Evolutionary conservation across 1,140 invertebrate species (phyloP).

Genomic region (Branchinecta lindahli): DNA sequence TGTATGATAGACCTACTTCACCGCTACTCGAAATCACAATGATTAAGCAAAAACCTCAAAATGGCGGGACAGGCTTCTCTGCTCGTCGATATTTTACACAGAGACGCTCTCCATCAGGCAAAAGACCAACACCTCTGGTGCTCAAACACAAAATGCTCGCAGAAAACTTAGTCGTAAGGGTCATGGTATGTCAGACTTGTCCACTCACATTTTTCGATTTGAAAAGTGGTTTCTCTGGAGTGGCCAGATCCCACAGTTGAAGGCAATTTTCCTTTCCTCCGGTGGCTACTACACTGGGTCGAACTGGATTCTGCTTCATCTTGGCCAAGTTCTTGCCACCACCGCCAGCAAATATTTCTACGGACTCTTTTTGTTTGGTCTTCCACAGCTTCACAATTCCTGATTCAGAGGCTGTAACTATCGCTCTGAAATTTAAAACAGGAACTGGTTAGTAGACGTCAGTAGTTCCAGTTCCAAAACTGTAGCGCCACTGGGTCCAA

Average conservation of each 20-base stretch:
- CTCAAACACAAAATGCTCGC: no score
- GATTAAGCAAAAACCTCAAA: no score
- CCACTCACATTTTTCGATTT: slow-evolving; percentile 49
- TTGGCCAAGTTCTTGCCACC: slow-evolving; percentile 33
- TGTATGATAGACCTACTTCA: no score
- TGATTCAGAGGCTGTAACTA: slow-evolving; percentile 40
- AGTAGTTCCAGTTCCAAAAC: slow-evolving; percentile 20
- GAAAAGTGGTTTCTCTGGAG: slow-evolving; percentile 37
- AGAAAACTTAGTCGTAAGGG: no score
- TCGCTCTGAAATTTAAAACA: slow-evolving; percentile 29
- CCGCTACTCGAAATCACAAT: no score
- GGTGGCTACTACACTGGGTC: slow-evolving; percentile 41
- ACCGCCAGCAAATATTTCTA: slow-evolving; percentile 24
- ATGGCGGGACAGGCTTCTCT: no score
- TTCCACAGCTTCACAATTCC: slow-evolving; percentile 40
- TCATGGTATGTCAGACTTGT: no score
- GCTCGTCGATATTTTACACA: no score
- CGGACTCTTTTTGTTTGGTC: slow-evolving; percentile 26
- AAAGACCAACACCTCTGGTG: no score
- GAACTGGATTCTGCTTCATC: slow-evolving; percentile 35
- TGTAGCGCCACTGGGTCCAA: no score
- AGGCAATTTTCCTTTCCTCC: slow-evolving; percentile 57
- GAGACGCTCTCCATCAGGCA: no score
- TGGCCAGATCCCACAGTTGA: slow-evolving; percentile 52
- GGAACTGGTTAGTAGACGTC: slow-evolving; percentile 21